Evolutionary conservation across 2,888 invertebrate species (phyloP).

Genomic region (Merodon equestris): DNA sequence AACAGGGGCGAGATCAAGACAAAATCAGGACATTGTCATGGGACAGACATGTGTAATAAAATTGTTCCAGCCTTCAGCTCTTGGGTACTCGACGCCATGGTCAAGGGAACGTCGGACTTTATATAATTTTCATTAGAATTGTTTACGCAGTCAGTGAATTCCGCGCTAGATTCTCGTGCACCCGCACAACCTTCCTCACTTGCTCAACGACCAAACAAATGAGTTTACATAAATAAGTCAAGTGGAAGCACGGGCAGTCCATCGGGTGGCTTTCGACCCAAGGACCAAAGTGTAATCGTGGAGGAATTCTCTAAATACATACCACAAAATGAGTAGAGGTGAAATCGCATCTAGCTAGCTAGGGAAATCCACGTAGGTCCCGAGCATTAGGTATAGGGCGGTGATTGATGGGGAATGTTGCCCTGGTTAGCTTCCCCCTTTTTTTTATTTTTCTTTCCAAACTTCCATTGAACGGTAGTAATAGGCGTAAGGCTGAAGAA

Average conservation of each 20-base stretch:
- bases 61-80: slow-evolving; percentile 14
- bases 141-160: slow-evolving; percentile 43
- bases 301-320: slow-evolving; percentile 21
- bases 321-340: slow-evolving; percentile 12
- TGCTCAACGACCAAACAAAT: slow-evolving; percentile 15
- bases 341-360: slow-evolving; percentile 4
- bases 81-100: slow-evolving; percentile 6
- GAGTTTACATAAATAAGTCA: slow-evolving; percentile 31
- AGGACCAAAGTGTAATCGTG: slow-evolving; percentile 20
- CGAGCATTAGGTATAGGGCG: background rate
- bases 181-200: background rate
- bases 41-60: slow-evolving; percentile 35
- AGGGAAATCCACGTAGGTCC: slow-evolving; percentile 10
- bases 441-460: background rate
- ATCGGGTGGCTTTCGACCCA: too few species aligned
- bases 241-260: background rate
- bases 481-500: background rate
- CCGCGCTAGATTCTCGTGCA: background rate
- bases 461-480: background rate
- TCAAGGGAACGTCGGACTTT: slow-evolving; percentile 22
- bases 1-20: slow-evolving; percentile 8
- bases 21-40: slow-evolving; percentile 5
- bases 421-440: slow-evolving; percentile 2
- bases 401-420: slow-evolving; percentile 15
- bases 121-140: slow-evolving; percentile 42